Evolutionary conservation across 2,113 vertebrate species (phyloP).

Genomic region (Capreolus pygargus): DNA sequence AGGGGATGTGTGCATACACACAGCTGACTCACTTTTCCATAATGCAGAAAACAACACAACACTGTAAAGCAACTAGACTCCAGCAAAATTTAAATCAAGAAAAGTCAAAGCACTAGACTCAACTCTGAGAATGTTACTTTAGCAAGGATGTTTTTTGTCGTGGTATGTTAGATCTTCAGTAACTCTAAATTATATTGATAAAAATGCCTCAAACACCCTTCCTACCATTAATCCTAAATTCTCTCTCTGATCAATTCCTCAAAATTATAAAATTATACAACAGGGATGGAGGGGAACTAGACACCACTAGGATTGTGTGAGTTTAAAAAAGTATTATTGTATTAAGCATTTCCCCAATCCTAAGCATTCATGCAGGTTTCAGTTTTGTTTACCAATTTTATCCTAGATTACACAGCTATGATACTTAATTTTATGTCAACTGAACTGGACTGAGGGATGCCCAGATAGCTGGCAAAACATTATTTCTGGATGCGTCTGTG

Average conservation of each 20-base stretch:
- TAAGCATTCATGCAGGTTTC: not conserved
- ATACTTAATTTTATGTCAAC: not conserved
- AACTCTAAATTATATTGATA: not conserved
- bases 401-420: not conserved
- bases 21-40: not conserved
- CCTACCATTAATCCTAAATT: not conserved
- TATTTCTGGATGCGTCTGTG: not conserved
- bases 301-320: not conserved
- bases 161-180: not conserved
- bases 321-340: not conserved
- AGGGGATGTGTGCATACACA: not conserved
- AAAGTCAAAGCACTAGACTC: not conserved
- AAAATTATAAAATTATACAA: not conserved
- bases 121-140: not conserved
- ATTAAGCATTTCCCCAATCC: not conserved
- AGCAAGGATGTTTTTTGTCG: not conserved
- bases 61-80: not conserved
- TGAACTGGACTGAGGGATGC: not conserved
- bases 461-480: not conserved
- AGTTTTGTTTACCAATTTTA: not conserved
- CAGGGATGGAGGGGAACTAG: not conserved
- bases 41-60: not conserved
- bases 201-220: not conserved
- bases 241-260: not conserved
- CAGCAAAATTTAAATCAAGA: not conserved